These are phyloP conservation scores for Axinella damicornis DNA, from an alignment of 37 sponge, comb jelly and placozoan genomes.

Conservation along the genomic window DNA sequence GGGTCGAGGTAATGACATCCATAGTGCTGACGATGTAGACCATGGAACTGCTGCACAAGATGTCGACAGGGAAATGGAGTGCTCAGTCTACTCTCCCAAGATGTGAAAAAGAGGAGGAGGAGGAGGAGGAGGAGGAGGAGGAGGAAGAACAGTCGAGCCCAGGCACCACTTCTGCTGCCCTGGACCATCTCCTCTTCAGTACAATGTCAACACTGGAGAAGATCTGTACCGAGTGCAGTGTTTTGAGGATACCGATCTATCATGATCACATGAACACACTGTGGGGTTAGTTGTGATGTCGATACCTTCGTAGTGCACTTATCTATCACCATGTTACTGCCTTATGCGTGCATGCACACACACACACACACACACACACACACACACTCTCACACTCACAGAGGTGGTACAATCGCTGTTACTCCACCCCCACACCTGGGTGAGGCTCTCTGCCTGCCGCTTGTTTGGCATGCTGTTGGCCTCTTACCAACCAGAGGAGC, in stretches of 20 bases:
- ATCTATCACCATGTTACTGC: no score
- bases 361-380: neutral
- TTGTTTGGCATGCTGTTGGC: constrained; percentile 82
- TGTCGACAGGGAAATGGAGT: no score
- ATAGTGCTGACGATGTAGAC: no score
- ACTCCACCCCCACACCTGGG: constrained; percentile 87
- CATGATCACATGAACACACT: constrained; percentile 31
- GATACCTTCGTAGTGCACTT: neutral
- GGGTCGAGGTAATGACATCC: neutral
- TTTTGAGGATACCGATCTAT: constrained; percentile 14
- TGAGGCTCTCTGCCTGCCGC: constrained; percentile 55
- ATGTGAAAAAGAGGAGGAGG: constrained; percentile 5
- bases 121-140: constrained; percentile 1
- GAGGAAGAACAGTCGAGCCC: neutral
- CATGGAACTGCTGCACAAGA: no score
- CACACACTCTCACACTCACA: neutral
- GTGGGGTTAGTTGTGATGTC: constrained; percentile 57
- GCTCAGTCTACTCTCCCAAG: neutral
- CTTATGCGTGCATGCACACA: no score
- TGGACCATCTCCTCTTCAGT: constrained; percentile 71
- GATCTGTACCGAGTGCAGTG: constrained; percentile 31
- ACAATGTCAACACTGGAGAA: constrained; percentile 63
- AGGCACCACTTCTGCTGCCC: neutral
- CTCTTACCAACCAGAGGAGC: constrained; percentile 56
- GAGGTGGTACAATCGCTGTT: constrained; percentile 45